phyloP scores from a whole-genome alignment of 2,888 invertebrate genomes.

The Drosophila austrosaltans region DNA sequence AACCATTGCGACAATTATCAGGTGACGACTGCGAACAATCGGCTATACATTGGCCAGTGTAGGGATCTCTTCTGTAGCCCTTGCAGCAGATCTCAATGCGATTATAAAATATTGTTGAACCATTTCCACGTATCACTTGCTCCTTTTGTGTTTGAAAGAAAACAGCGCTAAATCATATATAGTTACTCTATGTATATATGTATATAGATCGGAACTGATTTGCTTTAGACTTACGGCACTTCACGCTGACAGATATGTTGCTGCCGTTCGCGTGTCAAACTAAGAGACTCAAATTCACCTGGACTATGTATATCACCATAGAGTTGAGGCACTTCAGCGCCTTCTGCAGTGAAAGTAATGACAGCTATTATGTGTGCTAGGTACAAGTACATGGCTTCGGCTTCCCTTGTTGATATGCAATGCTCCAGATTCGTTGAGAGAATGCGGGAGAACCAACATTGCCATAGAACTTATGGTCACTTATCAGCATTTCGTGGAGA shows the following conservation, averaged over 20 bases:
- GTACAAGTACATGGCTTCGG: conserved; percentile 31
- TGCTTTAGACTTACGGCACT: conserved; percentile 75
- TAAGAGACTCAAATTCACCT: conserved; percentile 59
- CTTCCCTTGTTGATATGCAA: conserved; percentile 20
- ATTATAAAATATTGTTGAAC: conserved; percentile 83
- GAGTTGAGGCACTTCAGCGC: conserved; percentile 37
- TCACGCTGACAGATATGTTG: conserved; percentile 72
- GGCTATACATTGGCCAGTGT: conserved; percentile 83
- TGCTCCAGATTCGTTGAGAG: conserved; percentile 29
- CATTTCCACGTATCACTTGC: conserved; percentile 82
- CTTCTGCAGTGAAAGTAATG: conserved; percentile 17
- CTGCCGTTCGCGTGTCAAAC: conserved; percentile 48
- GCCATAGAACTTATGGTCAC: neutral
- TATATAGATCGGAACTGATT: too few species aligned
- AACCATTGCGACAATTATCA: conserved; percentile 84
- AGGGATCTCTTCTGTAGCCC: conserved; percentile 87
- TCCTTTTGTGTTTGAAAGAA: conserved; percentile 76
- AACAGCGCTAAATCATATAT: conserved; percentile 61
- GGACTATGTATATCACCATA: conserved; percentile 53
- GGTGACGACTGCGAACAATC: conserved; percentile 81
- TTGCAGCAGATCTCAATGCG: conserved; percentile 88
- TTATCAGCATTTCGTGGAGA: conserved; percentile 30
- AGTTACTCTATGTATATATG: too few species aligned
- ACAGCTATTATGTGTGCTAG: conserved; percentile 15
- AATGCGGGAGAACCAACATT: conserved; percentile 30